Evolutionary conservation across 2,113 vertebrate genomes (phyloP).

Genomic region (Colossoma macropomum): DNA sequence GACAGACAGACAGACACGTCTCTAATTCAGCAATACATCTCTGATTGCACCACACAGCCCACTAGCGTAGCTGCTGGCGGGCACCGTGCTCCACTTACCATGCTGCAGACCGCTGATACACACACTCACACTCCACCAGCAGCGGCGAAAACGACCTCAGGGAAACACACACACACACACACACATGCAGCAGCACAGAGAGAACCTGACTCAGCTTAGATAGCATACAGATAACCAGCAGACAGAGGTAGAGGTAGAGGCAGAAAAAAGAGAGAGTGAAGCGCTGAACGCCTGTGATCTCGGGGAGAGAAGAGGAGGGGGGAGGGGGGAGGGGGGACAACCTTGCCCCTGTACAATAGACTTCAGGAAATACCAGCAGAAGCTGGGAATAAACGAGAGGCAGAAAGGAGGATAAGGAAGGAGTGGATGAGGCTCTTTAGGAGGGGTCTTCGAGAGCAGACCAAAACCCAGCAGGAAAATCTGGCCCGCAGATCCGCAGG

Average conservation of each 20-base stretch:
- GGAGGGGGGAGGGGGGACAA: constrained; percentile 18
- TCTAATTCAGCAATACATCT: background rate
- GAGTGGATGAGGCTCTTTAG: constrained; percentile 9
- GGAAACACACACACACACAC: constrained; percentile 50
- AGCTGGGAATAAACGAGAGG: constrained; percentile 34
- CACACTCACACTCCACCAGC: constrained; percentile 20
- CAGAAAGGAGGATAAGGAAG: constrained; percentile 43
- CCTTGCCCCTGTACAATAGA: constrained; percentile 42
- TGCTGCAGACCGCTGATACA: constrained; percentile 59
- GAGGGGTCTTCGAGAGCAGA: constrained; percentile 1
- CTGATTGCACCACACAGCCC: constrained; percentile 11
- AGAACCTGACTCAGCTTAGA: background rate
- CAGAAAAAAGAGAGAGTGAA: background rate
- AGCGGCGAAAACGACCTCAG: constrained; percentile 34
- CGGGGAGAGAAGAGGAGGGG: background rate
- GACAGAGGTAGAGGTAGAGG: background rate
- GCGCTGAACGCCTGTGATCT: constrained; percentile 13
- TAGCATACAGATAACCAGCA: background rate
- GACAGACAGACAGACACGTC: background rate
- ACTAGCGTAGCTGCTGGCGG: constrained; percentile 52
- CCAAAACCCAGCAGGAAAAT: constrained; percentile 27
- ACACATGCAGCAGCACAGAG: background rate
- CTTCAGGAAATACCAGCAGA: constrained; percentile 61
- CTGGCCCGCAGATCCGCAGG: background rate
- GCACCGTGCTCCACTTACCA: constrained; percentile 65